Evolutionary conservation across 2,888 invertebrate species (phyloP).

Genomic region (Harpalus rufipes): DNA sequence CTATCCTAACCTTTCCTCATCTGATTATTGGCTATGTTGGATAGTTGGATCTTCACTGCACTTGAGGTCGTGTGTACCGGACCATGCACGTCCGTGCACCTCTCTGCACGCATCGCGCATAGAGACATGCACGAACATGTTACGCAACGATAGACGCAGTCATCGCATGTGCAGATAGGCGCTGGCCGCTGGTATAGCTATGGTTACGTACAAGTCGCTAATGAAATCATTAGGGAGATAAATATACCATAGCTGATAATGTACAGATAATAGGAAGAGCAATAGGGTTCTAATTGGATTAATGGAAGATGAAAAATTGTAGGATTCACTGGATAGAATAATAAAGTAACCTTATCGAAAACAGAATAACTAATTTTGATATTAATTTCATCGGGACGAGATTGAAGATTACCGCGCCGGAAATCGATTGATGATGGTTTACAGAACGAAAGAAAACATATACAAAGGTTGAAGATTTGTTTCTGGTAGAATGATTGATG

Average conservation of each 20-base stretch:
- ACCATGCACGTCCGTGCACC: constrained; percentile 16
- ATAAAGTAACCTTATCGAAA: neutral
- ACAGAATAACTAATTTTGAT: too few species aligned
- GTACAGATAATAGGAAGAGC: neutral
- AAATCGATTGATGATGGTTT: too few species aligned
- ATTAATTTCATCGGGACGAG: too few species aligned
- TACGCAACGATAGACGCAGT: constrained; percentile 52
- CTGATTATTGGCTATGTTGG: neutral
- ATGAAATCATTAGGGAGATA: constrained; percentile 42
- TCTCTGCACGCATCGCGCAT: neutral
- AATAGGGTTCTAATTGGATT: constrained; percentile 1
- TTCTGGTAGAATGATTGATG: too few species aligned
- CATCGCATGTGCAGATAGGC: constrained; percentile 21
- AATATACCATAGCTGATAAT: constrained; percentile 18
- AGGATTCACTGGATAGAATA: neutral
- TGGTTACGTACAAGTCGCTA: constrained; percentile 5
- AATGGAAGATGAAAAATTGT: neutral
- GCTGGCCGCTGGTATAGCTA: neutral
- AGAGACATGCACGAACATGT: constrained; percentile 31
- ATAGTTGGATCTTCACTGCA: neutral
- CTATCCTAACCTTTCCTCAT: neutral
- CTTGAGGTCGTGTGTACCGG: constrained; percentile 22
- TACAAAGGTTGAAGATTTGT: too few species aligned
- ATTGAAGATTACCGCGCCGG: too few species aligned
- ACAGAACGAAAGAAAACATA: too few species aligned